A percentile compares a stretch with the other conserved stretches of the same genome.
Evolutionary conservation across 2,888 invertebrate genomes (phyloP).

Genomic region (Callyntrura guangdongensis): DNA sequence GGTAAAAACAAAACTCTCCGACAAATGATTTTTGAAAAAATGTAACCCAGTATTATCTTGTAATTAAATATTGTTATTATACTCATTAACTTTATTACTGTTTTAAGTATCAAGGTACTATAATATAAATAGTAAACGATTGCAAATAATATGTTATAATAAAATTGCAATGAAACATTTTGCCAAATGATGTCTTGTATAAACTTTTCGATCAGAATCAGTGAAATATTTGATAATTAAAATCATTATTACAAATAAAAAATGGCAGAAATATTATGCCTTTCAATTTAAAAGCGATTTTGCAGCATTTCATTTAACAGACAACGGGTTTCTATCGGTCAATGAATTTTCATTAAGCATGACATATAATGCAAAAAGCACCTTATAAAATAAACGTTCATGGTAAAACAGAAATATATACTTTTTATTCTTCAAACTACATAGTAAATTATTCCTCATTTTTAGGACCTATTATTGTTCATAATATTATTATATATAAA

Average conservation of each 20-base stretch:
- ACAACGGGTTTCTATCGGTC: background rate
- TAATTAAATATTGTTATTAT: conserved; percentile 45
- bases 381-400: too few species aligned
- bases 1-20: conserved; percentile 53
- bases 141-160: too few species aligned
- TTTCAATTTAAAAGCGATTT: background rate
- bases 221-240: background rate
- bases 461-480: conserved; percentile 20
- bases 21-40: conserved; percentile 60
- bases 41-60: conserved; percentile 73
- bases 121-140: too few species aligned
- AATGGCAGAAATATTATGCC: background rate
- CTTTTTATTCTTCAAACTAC: conserved; percentile 18
- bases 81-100: conserved; percentile 27
- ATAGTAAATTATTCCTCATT: background rate
- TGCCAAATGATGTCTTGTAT: background rate
- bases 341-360: background rate
- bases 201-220: background rate
- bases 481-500: conserved; percentile 33
- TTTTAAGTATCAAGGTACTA: background rate
- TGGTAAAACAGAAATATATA: conserved; percentile 42
- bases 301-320: background rate
- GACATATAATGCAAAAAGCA: too few species aligned
- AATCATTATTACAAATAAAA: background rate
- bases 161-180: background rate